phyloP scores from a whole-genome alignment of 2,797 vertebrate genomes.

The Rhinogobio ventralis region DNA sequence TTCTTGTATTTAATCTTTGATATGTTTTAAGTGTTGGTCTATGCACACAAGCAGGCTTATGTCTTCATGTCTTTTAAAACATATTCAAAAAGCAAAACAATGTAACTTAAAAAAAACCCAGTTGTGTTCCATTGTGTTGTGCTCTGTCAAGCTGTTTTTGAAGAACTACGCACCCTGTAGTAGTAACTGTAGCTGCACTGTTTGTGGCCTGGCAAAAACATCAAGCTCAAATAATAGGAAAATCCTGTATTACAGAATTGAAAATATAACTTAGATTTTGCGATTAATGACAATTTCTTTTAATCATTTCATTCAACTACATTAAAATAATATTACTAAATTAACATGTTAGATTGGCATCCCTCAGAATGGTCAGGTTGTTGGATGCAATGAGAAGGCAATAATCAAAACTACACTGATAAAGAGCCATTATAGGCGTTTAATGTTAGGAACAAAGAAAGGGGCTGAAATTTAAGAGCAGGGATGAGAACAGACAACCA shows the following conservation, averaged over 20 bases:
- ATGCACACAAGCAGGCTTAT: background rate
- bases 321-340: background rate
- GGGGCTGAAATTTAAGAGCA: conserved; percentile 21
- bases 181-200: too few relatives aligned
- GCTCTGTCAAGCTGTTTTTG: too few relatives aligned
- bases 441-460: conserved; percentile 29
- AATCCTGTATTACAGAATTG: background rate
- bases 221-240: background rate
- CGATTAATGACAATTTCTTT: background rate
- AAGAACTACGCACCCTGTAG: too few relatives aligned
- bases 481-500: conserved; percentile 58
- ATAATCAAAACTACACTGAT: conserved; percentile 20
- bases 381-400: background rate
- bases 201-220: background rate
- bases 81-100: background rate
- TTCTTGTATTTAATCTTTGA: too few relatives aligned
- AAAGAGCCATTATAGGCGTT: conserved; percentile 22
- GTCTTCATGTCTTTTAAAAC: background rate
- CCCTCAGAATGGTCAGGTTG: background rate
- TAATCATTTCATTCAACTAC: background rate
- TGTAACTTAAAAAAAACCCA: background rate
- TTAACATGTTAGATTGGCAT: background rate
- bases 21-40: too few relatives aligned
- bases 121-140: too few relatives aligned
- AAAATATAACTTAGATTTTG: background rate